Evolutionary conservation across 2,888 invertebrate species (phyloP), one percentile per base, ranked within the genome.

Genomic region (Leptarthrus brevirostris): DNA sequence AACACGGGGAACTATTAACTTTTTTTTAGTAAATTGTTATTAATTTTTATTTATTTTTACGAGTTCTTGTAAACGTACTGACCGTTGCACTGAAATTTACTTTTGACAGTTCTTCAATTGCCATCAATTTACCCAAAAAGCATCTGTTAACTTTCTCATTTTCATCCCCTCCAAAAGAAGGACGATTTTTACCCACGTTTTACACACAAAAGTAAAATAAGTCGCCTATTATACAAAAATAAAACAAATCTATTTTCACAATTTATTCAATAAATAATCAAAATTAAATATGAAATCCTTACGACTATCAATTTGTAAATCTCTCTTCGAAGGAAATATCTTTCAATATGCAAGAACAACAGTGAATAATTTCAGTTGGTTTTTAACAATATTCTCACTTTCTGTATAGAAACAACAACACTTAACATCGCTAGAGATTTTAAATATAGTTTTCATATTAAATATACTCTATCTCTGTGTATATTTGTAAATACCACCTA

Each of bases 361-460:
- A 52, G 69, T 52, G 36, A 52, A 69, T 52, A 52, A 69, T 69
- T 52, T 69, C 52, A 49, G 49, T 54, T 49, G 36, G 30, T 18
- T 71, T n/a, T 58, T 54, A 73, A 73, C 73, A 73, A 73, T 73
- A 66, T 36, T 66, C 36, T 74, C 49, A 54, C 54, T 75, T n/a
- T 73, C 53, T 40, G 69, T 54, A 70, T 73, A 75, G 75, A 75
- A 75, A 75, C 73, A 75, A 75, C 73, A 75, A 75, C 75, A 75
- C 73, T 75, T 75, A 75, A 75, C 75, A 75, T 75, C 61, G 64
- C 72, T 75, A 73, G 26, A 73, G 52, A 44, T 61, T 53, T 36
- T 20, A 58, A 69, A 69, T 69, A 69, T 52, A 52, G 26, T 47
- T 26, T 24, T 52, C 16, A 52, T 69, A 69, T 69, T 69, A 69